Evolutionary conservation across 30 jellyfish, hydroid and myxozoan species (phyloP).

Genomic region (Cassiopea xamachana): DNA sequence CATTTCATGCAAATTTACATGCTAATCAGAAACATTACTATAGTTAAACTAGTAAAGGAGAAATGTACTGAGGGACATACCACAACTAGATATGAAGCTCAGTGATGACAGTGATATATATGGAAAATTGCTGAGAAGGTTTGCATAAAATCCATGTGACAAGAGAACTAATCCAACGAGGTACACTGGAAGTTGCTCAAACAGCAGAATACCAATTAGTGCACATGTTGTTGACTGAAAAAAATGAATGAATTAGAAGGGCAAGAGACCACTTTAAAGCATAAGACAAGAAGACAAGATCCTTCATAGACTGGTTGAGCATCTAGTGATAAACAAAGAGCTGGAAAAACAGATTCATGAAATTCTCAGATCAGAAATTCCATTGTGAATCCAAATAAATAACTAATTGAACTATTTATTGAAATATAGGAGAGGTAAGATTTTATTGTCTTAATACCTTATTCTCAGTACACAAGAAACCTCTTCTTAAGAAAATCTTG

Average conservation of each 20-base stretch:
- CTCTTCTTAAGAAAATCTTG: not conserved
- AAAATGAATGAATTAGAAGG: not conserved
- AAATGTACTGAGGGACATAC: slow-evolving; percentile 48
- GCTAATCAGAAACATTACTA: not conserved
- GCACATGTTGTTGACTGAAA: slow-evolving; percentile 75
- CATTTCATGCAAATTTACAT: too few relatives aligned
- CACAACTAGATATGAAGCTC: slow-evolving; percentile 79
- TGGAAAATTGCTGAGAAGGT: slow-evolving; percentile 87
- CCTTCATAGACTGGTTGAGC: too few relatives aligned
- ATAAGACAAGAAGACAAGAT: too few relatives aligned
- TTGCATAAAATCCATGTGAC: slow-evolving; percentile 68
- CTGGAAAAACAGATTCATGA: too few relatives aligned
- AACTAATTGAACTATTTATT: too few relatives aligned
- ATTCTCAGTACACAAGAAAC: not conserved
- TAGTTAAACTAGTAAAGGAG: not conserved
- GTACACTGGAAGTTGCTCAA: slow-evolving; percentile 84
- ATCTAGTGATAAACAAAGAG: too few relatives aligned
- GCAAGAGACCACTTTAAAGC: not conserved
- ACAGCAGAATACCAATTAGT: slow-evolving; percentile 65
- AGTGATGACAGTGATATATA: slow-evolving; percentile 84
- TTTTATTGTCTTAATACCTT: too few relatives aligned
- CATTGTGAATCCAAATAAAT: too few relatives aligned
- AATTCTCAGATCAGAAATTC: too few relatives aligned
- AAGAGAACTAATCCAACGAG: slow-evolving; percentile 79
- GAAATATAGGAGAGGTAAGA: too few relatives aligned